Percentiles rank a stretch among this genome's conserved stretches.
phyloP scores from a whole-genome alignment of 2,797 vertebrate species.

The Sebastes diaconus region DNA sequence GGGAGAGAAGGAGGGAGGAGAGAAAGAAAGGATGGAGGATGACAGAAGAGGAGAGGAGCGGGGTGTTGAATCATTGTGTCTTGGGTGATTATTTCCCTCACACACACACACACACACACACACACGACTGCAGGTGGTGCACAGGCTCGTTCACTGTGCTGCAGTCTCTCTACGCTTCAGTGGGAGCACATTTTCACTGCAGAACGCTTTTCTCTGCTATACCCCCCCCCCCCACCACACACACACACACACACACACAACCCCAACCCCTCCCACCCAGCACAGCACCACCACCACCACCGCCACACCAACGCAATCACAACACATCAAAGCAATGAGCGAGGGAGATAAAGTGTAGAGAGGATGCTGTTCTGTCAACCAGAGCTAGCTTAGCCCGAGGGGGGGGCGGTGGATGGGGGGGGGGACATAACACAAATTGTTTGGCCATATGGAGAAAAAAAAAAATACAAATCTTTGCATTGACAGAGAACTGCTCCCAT shows the following conservation, averaged over 20 bases:
- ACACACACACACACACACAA: too few species aligned
- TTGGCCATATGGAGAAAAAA: conserved; percentile 35
- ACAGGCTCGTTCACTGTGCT: conserved; percentile 80
- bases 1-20: conserved; percentile 55
- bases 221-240: not conserved
- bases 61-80: conserved; percentile 78
- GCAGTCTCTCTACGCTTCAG: conserved; percentile 87
- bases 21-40: conserved; percentile 49
- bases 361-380: conserved; percentile 64
- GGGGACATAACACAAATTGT: conserved; percentile 27
- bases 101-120: conserved; percentile 32
- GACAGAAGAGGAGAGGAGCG: conserved; percentile 51
- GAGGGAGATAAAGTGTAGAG: conserved; percentile 69
- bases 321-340: conserved; percentile 80
- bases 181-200: conserved; percentile 84
- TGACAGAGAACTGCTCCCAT: not conserved
- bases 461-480: conserved; percentile 16
- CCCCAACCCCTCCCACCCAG: conserved; percentile 1
- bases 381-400: conserved; percentile 50
- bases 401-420: not conserved
- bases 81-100: conserved; percentile 74
- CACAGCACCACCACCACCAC: conserved; percentile 41
- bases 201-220: conserved; percentile 76
- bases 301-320: conserved; percentile 76
- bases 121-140: conserved; percentile 77